phyloP scores from a whole-genome alignment of 2,113 vertebrate species.

The Lota lota region DNA sequence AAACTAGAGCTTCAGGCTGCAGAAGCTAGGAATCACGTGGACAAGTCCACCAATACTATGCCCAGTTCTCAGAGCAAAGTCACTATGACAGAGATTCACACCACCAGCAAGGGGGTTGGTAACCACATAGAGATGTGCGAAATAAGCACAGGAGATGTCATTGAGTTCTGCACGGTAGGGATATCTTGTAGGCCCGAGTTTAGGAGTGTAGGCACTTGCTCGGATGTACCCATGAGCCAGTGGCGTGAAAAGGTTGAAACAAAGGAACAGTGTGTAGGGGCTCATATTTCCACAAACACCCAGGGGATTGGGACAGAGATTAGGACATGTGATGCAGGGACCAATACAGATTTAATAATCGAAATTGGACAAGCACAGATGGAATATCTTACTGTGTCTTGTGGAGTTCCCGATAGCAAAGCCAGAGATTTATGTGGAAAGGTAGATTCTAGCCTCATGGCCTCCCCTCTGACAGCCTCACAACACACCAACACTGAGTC shows the following conservation, averaged over 20 bases:
- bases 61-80: constrained; percentile 69
- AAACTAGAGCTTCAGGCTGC: constrained; percentile 88
- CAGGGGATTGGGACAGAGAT: constrained; percentile 71
- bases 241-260: constrained; percentile 80
- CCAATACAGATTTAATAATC: constrained; percentile 74
- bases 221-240: constrained; percentile 76
- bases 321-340: constrained; percentile 66
- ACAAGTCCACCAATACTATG: constrained; percentile 77
- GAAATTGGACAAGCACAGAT: constrained; percentile 21
- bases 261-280: constrained; percentile 69
- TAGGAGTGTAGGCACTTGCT: constrained; percentile 65
- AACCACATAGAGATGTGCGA: constrained; percentile 70
- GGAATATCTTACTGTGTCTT: constrained; percentile 74
- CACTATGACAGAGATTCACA: constrained; percentile 72
- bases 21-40: constrained; percentile 80
- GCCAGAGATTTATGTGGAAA: constrained; percentile 72
- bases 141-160: constrained; percentile 70
- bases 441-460: constrained; percentile 76
- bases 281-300: constrained; percentile 55
- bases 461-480: constrained; percentile 70
- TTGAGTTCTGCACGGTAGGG: constrained; percentile 59
- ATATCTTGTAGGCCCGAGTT: constrained; percentile 67
- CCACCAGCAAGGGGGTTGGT: constrained; percentile 79
- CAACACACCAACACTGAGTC: constrained; percentile 78
- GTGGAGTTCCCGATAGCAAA: constrained; percentile 71